Percentiles rank a stretch among this genome's conserved stretches.
Conservation (phyloP, 2,113 vertebrate species). For the Trichomycterus rosablanca region DNA sequence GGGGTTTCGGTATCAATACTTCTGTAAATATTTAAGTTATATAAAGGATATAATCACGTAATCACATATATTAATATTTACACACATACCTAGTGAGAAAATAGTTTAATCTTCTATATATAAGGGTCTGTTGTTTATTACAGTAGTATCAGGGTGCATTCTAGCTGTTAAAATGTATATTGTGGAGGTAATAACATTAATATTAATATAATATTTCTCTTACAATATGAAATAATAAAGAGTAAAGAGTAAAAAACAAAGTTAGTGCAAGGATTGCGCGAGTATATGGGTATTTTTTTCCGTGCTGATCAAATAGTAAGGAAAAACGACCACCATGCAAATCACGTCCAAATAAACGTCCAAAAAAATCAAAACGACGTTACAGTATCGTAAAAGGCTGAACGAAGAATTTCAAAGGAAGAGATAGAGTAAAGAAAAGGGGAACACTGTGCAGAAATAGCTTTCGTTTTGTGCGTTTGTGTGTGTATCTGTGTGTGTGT, state of each 20-base stretch:
- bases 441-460: slow-evolving; percentile 2
- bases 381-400: slow-evolving; percentile 15
- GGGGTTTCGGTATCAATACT: too few species aligned
- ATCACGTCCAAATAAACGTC: slow-evolving; percentile 32
- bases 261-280: slow-evolving; percentile 56
- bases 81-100: slow-evolving; percentile 69
- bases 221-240: slow-evolving; percentile 48
- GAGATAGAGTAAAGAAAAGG: slow-evolving; percentile 3
- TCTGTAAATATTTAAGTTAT: slow-evolving; percentile 61
- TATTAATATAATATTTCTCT: slow-evolving; percentile 46
- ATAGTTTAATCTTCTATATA: slow-evolving; percentile 58
- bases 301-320: slow-evolving; percentile 22
- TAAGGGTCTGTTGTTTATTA: slow-evolving; percentile 54
- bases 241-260: slow-evolving; percentile 54
- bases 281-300: slow-evolving; percentile 53
- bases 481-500: slow-evolving; percentile 7
- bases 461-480: slow-evolving; percentile 2
- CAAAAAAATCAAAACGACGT: slow-evolving; percentile 29
- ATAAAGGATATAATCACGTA: slow-evolving; percentile 71
- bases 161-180: slow-evolving; percentile 53
- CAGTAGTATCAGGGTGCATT: slow-evolving; percentile 66
- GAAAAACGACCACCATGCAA: slow-evolving; percentile 35
- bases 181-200: slow-evolving; percentile 57
- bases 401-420: background rate
- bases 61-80: slow-evolving; percentile 74